A percentile compares a stretch with the other conserved stretches of the same genome.
phyloP scores from a whole-genome alignment of 2,797 vertebrate species.

The Melanotaenia parkinsoni region DNA sequence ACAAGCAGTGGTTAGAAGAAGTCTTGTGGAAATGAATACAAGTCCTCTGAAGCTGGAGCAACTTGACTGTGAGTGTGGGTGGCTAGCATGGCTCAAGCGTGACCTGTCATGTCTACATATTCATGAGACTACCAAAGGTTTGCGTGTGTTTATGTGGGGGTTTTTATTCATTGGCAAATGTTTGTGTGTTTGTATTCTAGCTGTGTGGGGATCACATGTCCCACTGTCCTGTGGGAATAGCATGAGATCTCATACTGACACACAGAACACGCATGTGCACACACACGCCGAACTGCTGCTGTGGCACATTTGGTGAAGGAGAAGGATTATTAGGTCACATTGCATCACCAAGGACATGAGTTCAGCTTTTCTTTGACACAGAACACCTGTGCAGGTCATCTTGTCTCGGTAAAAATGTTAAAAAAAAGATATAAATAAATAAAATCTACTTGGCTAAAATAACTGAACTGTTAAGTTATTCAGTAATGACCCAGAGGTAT shows the following conservation, averaged over 20 bases:
- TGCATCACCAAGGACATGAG: conserved; percentile 55
- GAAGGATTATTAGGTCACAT: conserved; percentile 68
- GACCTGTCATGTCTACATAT: conserved; percentile 42
- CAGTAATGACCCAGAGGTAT: conserved; percentile 15
- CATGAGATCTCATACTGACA: conserved; percentile 54
- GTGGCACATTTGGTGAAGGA: conserved; percentile 64
- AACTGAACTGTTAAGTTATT: conserved; percentile 25
- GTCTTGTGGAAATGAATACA: not conserved
- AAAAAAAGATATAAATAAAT: not conserved
- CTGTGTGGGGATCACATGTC: conserved; percentile 52
- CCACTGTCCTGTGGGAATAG: conserved; percentile 61
- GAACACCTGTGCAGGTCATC: conserved; percentile 56
- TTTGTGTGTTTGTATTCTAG: conserved; percentile 48
- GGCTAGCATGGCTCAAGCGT: conserved; percentile 29
- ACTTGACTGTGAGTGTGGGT: not conserved
- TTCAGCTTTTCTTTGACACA: conserved; percentile 48
- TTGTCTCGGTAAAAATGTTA: not conserved
- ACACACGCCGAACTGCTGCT: conserved; percentile 55
- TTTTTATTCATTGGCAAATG: conserved; percentile 31
- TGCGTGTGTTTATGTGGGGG: conserved; percentile 31
- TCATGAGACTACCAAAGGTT: conserved; percentile 35
- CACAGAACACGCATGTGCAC: conserved; percentile 36
- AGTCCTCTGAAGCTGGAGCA: conserved; percentile 11
- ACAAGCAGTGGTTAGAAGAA: not conserved
- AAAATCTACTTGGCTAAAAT: conserved; percentile 15